Conservation (phyloP, 2,113 vertebrate genomes). For the Jacana jacana region DNA sequence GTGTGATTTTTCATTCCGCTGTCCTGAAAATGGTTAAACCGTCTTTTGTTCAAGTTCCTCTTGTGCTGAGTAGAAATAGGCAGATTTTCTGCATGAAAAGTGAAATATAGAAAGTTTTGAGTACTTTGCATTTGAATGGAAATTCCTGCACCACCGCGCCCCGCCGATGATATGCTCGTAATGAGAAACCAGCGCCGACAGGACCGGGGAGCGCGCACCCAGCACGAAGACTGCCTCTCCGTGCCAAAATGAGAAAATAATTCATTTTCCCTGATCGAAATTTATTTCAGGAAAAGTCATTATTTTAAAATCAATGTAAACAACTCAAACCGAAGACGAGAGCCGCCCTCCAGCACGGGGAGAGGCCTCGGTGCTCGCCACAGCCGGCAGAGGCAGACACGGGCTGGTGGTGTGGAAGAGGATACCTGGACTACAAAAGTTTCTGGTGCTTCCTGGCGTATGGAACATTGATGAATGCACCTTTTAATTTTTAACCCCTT, state of each 20-base stretch:
- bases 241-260: not conserved
- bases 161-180: not conserved
- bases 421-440: not conserved
- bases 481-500: too few species aligned
- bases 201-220: not conserved
- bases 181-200: not conserved
- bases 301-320: not conserved
- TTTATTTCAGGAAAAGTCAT: not conserved
- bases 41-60: not conserved
- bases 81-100: slow-evolving; percentile 42
- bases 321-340: not conserved
- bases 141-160: not conserved
- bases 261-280: not conserved
- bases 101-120: not conserved
- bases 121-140: not conserved
- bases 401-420: not conserved
- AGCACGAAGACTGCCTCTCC: not conserved
- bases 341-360: not conserved
- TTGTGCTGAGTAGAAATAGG: slow-evolving; percentile 36
- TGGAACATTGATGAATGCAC: not conserved
- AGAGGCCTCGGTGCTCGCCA: not conserved
- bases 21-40: slow-evolving; percentile 5
- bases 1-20: not conserved
- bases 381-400: accelerated
- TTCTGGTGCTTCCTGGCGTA: not conserved